Evolutionary conservation across 2,113 vertebrate species (phyloP).

Genomic region (Rhinoderma darwinii): DNA sequence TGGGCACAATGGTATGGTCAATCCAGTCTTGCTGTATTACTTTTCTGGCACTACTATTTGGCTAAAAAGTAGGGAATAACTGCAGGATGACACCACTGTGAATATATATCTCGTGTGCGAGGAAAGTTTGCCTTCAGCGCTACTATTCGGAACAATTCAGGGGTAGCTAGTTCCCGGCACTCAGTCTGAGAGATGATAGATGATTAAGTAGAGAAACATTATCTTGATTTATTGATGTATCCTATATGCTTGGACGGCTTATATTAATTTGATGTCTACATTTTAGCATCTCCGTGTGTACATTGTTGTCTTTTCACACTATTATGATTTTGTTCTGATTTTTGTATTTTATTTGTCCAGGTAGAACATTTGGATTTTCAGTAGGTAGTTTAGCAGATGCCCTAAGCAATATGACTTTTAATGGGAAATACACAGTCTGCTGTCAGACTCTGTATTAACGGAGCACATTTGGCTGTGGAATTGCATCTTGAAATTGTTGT

Average conservation of each 20-base stretch:
- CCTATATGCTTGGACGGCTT: not conserved
- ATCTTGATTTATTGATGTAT: not conserved
- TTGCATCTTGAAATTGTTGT: conserved; percentile 67
- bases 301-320: conserved; percentile 28
- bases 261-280: not conserved
- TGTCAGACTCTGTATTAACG: conserved; percentile 67
- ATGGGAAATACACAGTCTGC: conserved; percentile 63
- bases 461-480: conserved; percentile 66
- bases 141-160: not conserved
- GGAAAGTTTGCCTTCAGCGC: not conserved
- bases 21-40: no score
- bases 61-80: not conserved
- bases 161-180: not conserved
- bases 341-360: not conserved
- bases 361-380: conserved; percentile 45
- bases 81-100: no score
- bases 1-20: not conserved
- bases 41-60: not conserved
- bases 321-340: conserved; percentile 14
- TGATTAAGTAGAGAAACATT: not conserved
- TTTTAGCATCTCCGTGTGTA: not conserved
- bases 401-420: conserved; percentile 64
- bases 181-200: not conserved
- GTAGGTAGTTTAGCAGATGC: conserved; percentile 63
- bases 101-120: no score